Base-by-base conservation (phyloP, 2,797 vertebrate species). In the Pangasius macronema region DNA sequence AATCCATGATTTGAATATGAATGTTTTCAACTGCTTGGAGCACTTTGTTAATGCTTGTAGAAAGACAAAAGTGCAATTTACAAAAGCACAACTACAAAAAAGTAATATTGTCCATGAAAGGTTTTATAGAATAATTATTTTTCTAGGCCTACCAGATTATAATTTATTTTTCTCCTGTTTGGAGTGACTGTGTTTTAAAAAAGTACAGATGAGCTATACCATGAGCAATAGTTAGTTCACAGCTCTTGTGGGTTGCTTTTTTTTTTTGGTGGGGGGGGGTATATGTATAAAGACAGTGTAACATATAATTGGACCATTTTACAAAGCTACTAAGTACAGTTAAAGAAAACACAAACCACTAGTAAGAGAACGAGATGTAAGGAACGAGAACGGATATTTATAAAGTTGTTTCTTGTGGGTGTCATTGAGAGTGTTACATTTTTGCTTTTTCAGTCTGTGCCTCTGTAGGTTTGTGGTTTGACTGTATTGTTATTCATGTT, bases 101-200 rank as follows among this genome's bases (percentile, higher is more conserved):
- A 7, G 9, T 46, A 61, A 82, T 59, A 72, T 55, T 42, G 24
- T 36, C n/a, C 33, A 57, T 75, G 33, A 72, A 76, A 75, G 22
- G 33, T 76, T 87, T 85, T 82, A 53, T 75, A 36, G 49, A 80
- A 75, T n/a, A 10, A 73, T 79, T 87, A 88, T 88, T 88, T 85
- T 88, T 88, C 46, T 77, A 88, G 36, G n/a, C 55, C 49, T 57
- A 51, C 16, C 46, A 83, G 13, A 72, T 83, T 79, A 24, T 84
- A 87, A 87, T 84, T 87, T 79, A 87, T 87, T 87, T 87, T 76
- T 76, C 73, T 49, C 51, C 6, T 79, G 36, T 87, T 36, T 33
- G 83, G 72, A 76, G 61, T 42, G 22, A 55, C 49, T 82, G 57
- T 63, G 16, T 42, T 46, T 16, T 8, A 51, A 30, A 73, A 49